Base-by-base conservation (phyloP, 2,113 vertebrate species). In the Ammodytes marinus region DNA sequence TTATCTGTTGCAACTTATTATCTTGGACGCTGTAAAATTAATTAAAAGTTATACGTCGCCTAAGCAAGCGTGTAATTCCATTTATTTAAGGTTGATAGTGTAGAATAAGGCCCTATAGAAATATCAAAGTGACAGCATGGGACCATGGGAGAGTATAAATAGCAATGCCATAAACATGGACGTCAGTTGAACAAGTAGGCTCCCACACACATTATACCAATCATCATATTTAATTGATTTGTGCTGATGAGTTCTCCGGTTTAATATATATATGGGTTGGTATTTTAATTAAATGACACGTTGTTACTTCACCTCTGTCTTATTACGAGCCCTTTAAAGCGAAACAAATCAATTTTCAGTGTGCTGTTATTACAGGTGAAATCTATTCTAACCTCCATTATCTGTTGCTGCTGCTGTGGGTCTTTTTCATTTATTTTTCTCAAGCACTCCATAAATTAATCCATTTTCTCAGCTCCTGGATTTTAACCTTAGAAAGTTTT, bases 101-200 rank as follows among this genome's bases (percentile, higher is more conserved):
- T n/a, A 19, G 57, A 3, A 37, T 3, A 67, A 9, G 60, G 60
- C 69, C 11, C 68, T 77, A 64, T 83, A 84, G 61, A 68, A 8
- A 54, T 17, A 54, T 55, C 53, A 37, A 11, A 45, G 66, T 73
- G 77, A 79, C 57, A 53, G 35, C 60, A 64, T 37, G 35, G 42
- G 39, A 27, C 27, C 27, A 27, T 27, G 27, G 27, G 27, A 13
- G 39, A 72, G 69, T 89, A 86, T 85, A 68, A 85, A 80, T 84
- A 73, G 69, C 66, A 54, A 15, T 19, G 10, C 82, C 60, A 80
- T 73, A 80, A 87, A 54, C 79, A 68, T 71, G 50, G 65, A 17
- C 52, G 52, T 69, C 66, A 49, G 35, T 65, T 77, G 37, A 50
- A 50, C 9, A 35, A 17, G 61, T 1, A 3, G 27, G 27, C 27